phyloP scores from a whole-genome alignment of 2,888 invertebrate genomes.

The Mythimna pallens region DNA sequence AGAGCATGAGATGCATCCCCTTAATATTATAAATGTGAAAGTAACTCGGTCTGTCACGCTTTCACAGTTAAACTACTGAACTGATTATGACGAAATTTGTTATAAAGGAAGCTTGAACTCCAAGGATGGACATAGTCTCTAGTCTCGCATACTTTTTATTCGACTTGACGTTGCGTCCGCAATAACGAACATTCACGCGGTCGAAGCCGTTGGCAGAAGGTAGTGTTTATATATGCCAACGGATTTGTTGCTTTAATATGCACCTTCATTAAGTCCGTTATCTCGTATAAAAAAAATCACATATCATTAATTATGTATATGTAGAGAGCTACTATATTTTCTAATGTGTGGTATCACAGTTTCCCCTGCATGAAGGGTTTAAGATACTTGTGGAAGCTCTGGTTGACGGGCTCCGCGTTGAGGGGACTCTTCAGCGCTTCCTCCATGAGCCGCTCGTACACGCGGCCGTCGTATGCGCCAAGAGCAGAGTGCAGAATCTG shows the following conservation, averaged over 20 bases:
- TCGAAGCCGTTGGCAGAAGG: too few species aligned
- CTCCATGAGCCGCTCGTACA: slow-evolving; percentile 95
- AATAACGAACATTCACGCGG: too few species aligned
- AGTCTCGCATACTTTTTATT: too few species aligned
- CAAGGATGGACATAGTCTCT: too few species aligned
- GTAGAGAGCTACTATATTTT: slow-evolving; percentile 34
- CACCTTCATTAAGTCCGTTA: slow-evolving; percentile 11
- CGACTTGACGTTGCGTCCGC: too few species aligned
- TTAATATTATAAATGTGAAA: too few species aligned
- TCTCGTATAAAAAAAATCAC: slow-evolving; percentile 27
- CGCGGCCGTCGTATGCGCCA: slow-evolving; percentile 96
- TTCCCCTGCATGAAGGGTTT: slow-evolving; percentile 95
- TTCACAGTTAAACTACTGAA: too few species aligned
- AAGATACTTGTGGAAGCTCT: slow-evolving; percentile 93
- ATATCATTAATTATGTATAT: slow-evolving; percentile 1
- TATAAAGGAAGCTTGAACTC: too few species aligned
- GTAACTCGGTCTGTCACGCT: too few species aligned
- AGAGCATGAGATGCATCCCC: too few species aligned
- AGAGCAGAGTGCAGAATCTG: slow-evolving; percentile 93
- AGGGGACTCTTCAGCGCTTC: slow-evolving; percentile 95
- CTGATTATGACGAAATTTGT: too few species aligned
- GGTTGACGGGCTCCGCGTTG: slow-evolving; percentile 95
- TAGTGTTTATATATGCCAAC: not conserved
- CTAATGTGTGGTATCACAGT: slow-evolving; percentile 85
- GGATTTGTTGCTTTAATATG: not conserved